Percentiles rank a stretch among this genome's conserved stretches.
phyloP scores from a whole-genome alignment of 2,888 invertebrate genomes.

The Sinohyriopsis cumingii region DNA sequence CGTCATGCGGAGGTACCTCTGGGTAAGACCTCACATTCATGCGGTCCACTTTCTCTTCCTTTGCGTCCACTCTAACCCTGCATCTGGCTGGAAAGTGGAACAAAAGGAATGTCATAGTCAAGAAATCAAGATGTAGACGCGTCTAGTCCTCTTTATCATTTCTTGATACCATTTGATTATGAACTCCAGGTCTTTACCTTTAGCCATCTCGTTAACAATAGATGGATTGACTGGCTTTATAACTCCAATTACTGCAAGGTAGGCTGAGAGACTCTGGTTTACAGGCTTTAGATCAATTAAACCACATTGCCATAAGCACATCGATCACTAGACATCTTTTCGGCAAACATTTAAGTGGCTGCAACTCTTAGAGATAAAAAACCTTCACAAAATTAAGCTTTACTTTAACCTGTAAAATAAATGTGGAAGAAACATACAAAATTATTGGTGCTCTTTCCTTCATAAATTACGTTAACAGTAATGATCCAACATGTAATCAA shows the following conservation, averaged over 20 bases:
- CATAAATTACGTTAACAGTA: not conserved
- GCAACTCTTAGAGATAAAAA: no score
- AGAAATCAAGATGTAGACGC: conserved; percentile 30
- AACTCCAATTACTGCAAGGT: no score
- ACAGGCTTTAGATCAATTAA: no score
- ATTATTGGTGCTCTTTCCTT: conserved; percentile 1
- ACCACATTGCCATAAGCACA: no score
- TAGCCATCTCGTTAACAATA: no score
- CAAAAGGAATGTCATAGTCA: conserved; percentile 62
- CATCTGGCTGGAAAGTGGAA: conserved; percentile 65
- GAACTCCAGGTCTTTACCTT: no score
- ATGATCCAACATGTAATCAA: conserved; percentile 13
- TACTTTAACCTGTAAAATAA: conserved; percentile 5
- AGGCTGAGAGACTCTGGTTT: no score
- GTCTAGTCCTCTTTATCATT: conserved; percentile 20
- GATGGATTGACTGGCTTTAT: no score
- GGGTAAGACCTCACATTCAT: conserved; percentile 53
- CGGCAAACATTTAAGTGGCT: no score
- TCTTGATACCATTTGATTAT: conserved; percentile 13
- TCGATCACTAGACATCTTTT: no score
- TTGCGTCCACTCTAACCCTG: conserved; percentile 59
- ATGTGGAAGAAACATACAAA: conserved; percentile 19
- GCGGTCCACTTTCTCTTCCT: conserved; percentile 55
- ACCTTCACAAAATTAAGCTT: no score
- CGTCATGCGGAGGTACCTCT: conserved; percentile 76